Base-by-base conservation (phyloP, 2,113 vertebrate genomes). In the Cygnus atratus region DNA sequence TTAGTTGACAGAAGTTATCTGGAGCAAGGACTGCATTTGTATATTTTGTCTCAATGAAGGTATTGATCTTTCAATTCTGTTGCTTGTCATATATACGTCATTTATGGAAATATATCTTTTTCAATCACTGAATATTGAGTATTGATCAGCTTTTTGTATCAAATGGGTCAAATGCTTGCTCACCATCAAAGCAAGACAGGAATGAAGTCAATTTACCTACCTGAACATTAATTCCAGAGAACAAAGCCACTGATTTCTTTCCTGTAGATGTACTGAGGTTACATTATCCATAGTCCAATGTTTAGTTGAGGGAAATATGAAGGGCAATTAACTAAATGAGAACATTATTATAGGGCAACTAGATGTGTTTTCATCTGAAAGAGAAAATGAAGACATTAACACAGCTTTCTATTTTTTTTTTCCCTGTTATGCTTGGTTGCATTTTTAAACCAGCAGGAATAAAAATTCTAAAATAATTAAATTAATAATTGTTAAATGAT, bases 61-160 rank as follows among this genome's bases (percentile, higher is more conserved):
- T 41, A 61, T 68, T 67, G 59, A 62, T 44, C 9, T 58, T 95
- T 73, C 39, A 74, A 28, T 44, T 80, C 33, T 16, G 10, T 74
- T 84, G 12, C 15, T 41, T 76, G 22, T 29, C 77, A 9, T 26
- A 39, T 0, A 1, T 4, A 11, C 0, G 0, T 25, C 2, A 39
- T 41, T 81, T 77, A 44, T 16, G 29, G 29, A 81, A 83, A n/a
- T 6, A 54, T 70, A 33, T 19, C 1, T 66, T 82, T 71, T 74
- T 37, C 35, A 13, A 20, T 43, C 44, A 54, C 39, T 25, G 65
- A 81, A 35, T 18, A 26, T 26, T 12, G 24, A 39, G 5, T 21
- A 24, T 59, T 43, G 20, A 37, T 55, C 6, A 3, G 2, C 10
- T 55, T 7, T 66, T 28, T 75, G 13, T 16, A 62, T n/a, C 39